Evolutionary conservation across 2,113 vertebrate genomes (phyloP).

Genomic region (Plestiodon gilberti): DNA sequence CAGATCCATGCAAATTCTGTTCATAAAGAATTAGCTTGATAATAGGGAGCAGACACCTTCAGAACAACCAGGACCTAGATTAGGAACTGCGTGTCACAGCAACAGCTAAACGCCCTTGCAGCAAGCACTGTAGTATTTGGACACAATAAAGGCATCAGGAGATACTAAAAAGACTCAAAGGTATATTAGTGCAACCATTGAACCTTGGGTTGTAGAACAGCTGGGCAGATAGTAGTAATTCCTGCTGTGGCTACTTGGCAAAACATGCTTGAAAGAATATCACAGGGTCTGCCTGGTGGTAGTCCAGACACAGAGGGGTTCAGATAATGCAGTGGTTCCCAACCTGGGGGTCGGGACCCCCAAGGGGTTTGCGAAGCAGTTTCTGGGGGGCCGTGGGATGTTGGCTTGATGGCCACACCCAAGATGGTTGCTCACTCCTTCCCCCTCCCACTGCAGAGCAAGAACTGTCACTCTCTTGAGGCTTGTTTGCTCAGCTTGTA

Average conservation of each 20-base stretch:
- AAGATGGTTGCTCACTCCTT: no score
- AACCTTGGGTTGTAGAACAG: background rate
- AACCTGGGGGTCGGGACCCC: no score
- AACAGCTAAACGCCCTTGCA: background rate
- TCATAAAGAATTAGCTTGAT: background rate
- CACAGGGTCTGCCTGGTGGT: background rate
- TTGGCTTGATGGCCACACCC: no score
- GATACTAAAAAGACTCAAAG: background rate
- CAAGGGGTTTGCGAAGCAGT: no score
- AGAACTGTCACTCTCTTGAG: background rate
- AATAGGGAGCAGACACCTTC: background rate
- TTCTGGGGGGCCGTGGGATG: no score
- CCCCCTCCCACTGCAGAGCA: no score
- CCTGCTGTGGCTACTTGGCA: background rate
- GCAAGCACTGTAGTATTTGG: background rate
- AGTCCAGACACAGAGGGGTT: background rate
- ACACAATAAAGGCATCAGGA: background rate
- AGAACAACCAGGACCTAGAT: background rate
- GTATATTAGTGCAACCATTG: background rate
- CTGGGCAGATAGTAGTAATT: background rate
- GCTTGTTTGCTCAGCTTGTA: no score
- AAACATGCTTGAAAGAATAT: background rate
- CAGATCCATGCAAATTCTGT: background rate
- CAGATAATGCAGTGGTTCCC: no score
- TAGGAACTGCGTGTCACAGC: background rate